Evolutionary conservation across 1,140 invertebrate genomes (phyloP), one percentile per base, ranked within the genome.

Genomic region (Sesamia nonagrioides): DNA sequence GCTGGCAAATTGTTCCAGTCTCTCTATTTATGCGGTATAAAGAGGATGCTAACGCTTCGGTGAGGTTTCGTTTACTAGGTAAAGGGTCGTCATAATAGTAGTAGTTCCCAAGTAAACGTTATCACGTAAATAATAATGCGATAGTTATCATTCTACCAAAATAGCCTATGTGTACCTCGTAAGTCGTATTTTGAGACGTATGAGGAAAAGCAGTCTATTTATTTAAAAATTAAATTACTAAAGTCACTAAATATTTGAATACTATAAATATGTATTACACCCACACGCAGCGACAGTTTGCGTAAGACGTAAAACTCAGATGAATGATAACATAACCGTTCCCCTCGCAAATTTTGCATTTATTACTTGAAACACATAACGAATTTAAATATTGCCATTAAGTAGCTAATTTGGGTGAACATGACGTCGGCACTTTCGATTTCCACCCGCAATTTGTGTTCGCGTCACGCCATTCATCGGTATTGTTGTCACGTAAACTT

Each of bases 401-500:
- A 27, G 40, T 48, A 68, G 18, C 40, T 68, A 33, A 68, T 68
- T 63, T 68, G 6, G 63, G 63, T 48, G 40, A 68, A 48, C 18
- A 48, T 48, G 48, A 71, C 37, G 63, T 54, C 6, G 68, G 15
- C 73, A 77, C 82, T 86, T 88, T 88, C 83, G 79, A 82, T 86
- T 86, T 85, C 78, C 66, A 74, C 45, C 66, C 48, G 66, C 63
- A 17, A 78, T 82, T 78, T 54, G 50, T 72, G 81, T 81, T 78
- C 86, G 80, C 58, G 81, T 84, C 88, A 84, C 86, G 82, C 68
- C 40, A 60, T 42, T 69, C 81, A 82, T 88, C 66, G 61, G 82
- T 81, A 85, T 84, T 82, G 50, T 56, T 77, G 80, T 86, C 88
- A 89, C 88, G 88, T 77, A 73, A 60, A 45, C 52, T 81, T 84